Base-by-base conservation (phyloP, 2,113 vertebrate genomes). In the Tretioscincus oriximinensis region DNA sequence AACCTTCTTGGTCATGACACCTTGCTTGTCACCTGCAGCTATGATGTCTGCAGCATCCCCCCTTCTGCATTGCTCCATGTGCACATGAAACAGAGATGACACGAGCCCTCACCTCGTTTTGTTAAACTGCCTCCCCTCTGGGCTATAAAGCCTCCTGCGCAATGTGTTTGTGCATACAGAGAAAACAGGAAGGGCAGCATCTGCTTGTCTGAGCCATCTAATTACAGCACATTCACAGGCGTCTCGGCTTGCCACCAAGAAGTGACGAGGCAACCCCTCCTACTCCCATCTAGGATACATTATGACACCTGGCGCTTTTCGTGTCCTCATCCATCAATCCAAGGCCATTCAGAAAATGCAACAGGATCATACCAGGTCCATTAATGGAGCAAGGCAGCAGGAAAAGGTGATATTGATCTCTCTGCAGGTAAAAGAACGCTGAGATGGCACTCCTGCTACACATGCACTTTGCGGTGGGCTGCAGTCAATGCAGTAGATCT, bases 271-370 rank as follows among this genome's bases (percentile, higher is more conserved):
- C 21, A 84, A 74, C 35, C 70, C 29, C 49, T 65, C 49, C 26
- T 9, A 26, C 41, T 28, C 67, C 67, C n/a, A 31, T n/a, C 64
- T 49, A 63, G 45, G 71, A 60, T 69, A 61, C 12, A 20, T 63
- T 68, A 49, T 4, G 73, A 60, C 80, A 82, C 66, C 66, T 82
- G 80, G 66, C 2, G 54, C 28, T 61, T 69, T 65, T 79, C 71
- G n/a, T 22, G 65, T 61, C 45, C 72, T 51, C 54, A 63, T 79
- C 71, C 74, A 41, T 75, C 77, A 79, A 63, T 54, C n/a, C 41
- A 60, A 70, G 64, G 35, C 4, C 3, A 22, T 63, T 7, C 74
- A 75, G 80, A 51, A 82, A 82, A 69, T 20, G 21, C 73, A 82
- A 26, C 24, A 12, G 65, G 51, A 47, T 47, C 66, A 49, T 35